Percentiles rank a stretch among this genome's conserved stretches.
phyloP scores from a whole-genome alignment of 2,797 vertebrate genomes.

The Choloepus didactylus region DNA sequence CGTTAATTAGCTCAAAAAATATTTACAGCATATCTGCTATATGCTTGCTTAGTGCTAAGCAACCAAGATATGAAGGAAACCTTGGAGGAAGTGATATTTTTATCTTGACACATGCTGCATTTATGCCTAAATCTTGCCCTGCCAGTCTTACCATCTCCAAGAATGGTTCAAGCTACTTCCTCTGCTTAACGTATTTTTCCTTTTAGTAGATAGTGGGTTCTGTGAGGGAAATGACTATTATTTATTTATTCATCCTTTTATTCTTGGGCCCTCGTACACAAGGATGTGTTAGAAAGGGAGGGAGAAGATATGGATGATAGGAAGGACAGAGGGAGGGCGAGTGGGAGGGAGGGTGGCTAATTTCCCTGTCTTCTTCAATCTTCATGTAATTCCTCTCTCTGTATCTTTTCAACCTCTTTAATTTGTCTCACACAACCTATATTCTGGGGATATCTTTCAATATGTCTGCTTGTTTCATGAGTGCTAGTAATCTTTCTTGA shows the following conservation, averaged over 20 bases:
- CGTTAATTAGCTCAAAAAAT: conserved; percentile 1
- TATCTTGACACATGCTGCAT: neutral
- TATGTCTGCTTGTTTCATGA: neutral
- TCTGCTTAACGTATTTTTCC: neutral
- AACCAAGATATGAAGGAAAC: neutral
- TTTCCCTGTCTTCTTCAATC: neutral
- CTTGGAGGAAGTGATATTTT: neutral
- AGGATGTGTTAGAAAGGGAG: neutral
- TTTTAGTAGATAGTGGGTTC: neutral
- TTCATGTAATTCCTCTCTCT: neutral
- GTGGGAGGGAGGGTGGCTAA: neutral
- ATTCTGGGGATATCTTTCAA: neutral
- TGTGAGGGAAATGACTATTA: neutral
- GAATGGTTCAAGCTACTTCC: neutral
- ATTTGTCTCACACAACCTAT: neutral
- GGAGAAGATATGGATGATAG: neutral
- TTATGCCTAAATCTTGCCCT: neutral
- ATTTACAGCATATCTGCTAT: neutral
- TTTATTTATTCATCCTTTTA: neutral
- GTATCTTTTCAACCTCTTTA: neutral
- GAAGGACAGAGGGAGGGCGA: neutral
- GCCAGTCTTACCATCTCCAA: neutral
- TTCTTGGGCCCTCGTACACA: neutral
- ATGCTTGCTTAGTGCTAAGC: neutral
- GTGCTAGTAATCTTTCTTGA: conserved; percentile 22